These are phyloP conservation scores for Pangasius sanitwongsei DNA, from an alignment of 2,797 vertebrate species.

Conservation along the genomic window DNA sequence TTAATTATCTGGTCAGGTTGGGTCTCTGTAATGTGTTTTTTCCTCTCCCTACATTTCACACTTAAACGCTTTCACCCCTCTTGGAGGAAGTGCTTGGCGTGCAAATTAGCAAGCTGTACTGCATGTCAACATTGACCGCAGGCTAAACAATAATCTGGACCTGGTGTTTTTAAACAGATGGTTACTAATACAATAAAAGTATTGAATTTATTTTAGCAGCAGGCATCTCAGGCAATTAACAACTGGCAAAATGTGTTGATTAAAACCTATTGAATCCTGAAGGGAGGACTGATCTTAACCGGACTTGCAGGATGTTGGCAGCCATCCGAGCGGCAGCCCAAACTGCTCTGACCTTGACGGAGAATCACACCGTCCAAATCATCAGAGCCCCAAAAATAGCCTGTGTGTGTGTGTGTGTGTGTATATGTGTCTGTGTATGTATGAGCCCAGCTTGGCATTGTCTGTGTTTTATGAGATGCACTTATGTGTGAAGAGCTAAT, in stretches of 20 bases:
- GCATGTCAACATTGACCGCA: conserved; percentile 73
- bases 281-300: conserved; percentile 70
- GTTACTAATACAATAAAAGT: conserved; percentile 80
- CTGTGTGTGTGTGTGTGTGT: conserved; percentile 21
- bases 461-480: conserved; percentile 16
- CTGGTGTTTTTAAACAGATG: conserved; percentile 81
- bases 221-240: conserved; percentile 82
- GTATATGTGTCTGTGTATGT: not conserved
- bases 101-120: conserved; percentile 76
- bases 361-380: conserved; percentile 65
- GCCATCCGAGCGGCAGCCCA: conserved; percentile 58
- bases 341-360: conserved; percentile 67
- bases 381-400: conserved; percentile 43
- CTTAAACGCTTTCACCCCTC: conserved; percentile 56
- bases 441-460: conserved; percentile 31
- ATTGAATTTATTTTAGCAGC: conserved; percentile 83
- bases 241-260: conserved; percentile 87
- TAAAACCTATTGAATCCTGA: conserved; percentile 80
- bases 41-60: conserved; percentile 34
- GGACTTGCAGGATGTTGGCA: conserved; percentile 69
- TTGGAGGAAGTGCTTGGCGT: conserved; percentile 68
- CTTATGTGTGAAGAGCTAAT: conserved; percentile 16
- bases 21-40: not conserved
- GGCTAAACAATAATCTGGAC: conserved; percentile 72
- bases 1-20: conserved; percentile 24